phyloP scores from a whole-genome alignment of 2,888 invertebrate genomes.

The Rhodophaea formosa region DNA sequence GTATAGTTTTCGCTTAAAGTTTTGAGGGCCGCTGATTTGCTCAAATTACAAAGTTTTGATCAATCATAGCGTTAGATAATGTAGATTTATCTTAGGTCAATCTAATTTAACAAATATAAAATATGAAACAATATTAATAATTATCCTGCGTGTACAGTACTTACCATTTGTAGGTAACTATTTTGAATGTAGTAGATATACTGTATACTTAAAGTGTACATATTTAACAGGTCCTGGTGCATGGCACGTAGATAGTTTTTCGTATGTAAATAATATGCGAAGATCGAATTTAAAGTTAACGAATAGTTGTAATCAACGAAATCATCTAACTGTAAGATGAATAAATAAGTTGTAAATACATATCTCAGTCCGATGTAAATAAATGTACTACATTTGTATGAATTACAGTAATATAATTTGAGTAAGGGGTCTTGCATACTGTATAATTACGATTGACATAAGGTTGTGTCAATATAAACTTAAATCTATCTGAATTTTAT shows the following conservation, averaged over 20 bases:
- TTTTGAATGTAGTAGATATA: slow-evolving; percentile 1
- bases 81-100: slow-evolving; percentile 3
- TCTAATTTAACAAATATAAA: background rate
- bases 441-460: background rate
- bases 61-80: slow-evolving; percentile 32
- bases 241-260: slow-evolving; percentile 52
- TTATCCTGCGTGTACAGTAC: slow-evolving; percentile 6
- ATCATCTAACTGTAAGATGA: slow-evolving; percentile 35
- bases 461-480: background rate
- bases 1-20: slow-evolving; percentile 43
- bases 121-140: background rate
- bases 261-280: slow-evolving; percentile 46
- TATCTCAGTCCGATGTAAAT: slow-evolving; percentile 61
- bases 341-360: slow-evolving; percentile 54
- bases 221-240: slow-evolving; percentile 52
- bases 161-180: background rate
- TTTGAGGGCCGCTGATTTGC: slow-evolving; percentile 61
- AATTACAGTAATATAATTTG: slow-evolving; percentile 30
- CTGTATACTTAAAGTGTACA: slow-evolving; percentile 39
- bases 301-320: slow-evolving; percentile 53
- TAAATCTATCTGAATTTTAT: too few relatives aligned
- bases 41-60: slow-evolving; percentile 56
- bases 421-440: slow-evolving; percentile 21
- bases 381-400: slow-evolving; percentile 42
- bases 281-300: slow-evolving; percentile 45